Evolutionary conservation across 2,888 invertebrate genomes (phyloP).

Genomic region (Cordilura impudica): DNA sequence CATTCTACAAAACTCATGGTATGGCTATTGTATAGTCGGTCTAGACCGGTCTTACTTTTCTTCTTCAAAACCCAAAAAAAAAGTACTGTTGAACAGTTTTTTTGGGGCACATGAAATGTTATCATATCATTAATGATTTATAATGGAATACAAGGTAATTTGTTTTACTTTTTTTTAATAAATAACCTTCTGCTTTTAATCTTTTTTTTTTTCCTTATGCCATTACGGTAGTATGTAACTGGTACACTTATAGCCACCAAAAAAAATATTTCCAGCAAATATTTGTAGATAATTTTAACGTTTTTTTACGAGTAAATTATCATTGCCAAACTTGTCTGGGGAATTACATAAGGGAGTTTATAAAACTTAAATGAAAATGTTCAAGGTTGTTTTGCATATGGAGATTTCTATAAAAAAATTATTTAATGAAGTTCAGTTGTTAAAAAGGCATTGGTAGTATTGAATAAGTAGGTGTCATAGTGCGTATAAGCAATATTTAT

Average conservation of each 20-base stretch:
- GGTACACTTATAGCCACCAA: not conserved
- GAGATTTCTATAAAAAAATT: not conserved
- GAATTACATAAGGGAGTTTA: constrained; percentile 8
- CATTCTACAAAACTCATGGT: too few species aligned
- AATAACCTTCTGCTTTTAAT: constrained; percentile 14
- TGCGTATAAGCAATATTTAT: not conserved
- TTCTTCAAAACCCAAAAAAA: not conserved
- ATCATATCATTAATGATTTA: constrained; percentile 34
- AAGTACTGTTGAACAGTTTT: not conserved
- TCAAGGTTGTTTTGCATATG: constrained; percentile 8
- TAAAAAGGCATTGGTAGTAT: too few species aligned
- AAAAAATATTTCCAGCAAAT: constrained; percentile 2
- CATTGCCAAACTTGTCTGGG: not conserved
- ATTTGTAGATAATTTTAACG: constrained; percentile 18
- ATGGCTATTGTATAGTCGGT: too few species aligned
- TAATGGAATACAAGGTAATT: constrained; percentile 30
- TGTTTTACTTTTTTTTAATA: constrained; percentile 22
- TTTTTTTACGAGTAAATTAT: not conserved
- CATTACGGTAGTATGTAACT: not conserved
- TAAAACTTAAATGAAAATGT: not conserved
- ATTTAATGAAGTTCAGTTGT: too few species aligned
- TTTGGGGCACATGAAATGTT: constrained; percentile 27
- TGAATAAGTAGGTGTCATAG: too few species aligned
- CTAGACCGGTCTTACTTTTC: not conserved
- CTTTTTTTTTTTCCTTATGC: not conserved